Conservation (phyloP, 2,113 vertebrate species). For the Pseudolaguvia tuberculata region DNA sequence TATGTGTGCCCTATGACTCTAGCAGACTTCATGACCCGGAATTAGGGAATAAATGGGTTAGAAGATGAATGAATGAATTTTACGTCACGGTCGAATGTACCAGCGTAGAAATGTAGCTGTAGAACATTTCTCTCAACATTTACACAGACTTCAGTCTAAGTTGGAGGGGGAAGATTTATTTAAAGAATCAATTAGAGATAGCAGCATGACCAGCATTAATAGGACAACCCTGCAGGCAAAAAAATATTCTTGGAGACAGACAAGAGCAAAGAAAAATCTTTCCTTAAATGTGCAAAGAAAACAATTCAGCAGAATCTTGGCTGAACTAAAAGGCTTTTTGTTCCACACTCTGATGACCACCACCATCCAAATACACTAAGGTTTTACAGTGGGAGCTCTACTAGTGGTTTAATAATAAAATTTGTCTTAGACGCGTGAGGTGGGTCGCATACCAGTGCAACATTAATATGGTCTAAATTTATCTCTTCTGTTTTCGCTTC, state of each 20-base stretch:
- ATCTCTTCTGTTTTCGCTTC: conserved; percentile 8
- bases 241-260: conserved; percentile 41
- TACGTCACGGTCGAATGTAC: neutral
- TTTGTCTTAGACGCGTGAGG: neutral
- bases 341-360: conserved; percentile 37
- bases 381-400: neutral
- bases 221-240: conserved; percentile 36
- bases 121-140: neutral
- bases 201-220: conserved; percentile 37
- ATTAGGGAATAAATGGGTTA: no score
- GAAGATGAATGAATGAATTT: neutral
- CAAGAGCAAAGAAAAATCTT: conserved; percentile 45
- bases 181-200: no score
- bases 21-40: no score
- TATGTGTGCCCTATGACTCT: no score
- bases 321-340: conserved; percentile 56
- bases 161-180: no score
- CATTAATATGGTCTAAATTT: neutral
- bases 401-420: conserved; percentile 10
- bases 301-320: conserved; percentile 46
- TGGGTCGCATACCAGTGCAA: neutral
- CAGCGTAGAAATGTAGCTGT: neutral
- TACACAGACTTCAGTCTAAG: neutral
- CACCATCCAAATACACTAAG: neutral
- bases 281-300: conserved; percentile 61